Evolutionary conservation across 2,888 invertebrate genomes (phyloP), one percentile per base, ranked within the genome.

Genomic region (Lasioglossum malachurum): DNA sequence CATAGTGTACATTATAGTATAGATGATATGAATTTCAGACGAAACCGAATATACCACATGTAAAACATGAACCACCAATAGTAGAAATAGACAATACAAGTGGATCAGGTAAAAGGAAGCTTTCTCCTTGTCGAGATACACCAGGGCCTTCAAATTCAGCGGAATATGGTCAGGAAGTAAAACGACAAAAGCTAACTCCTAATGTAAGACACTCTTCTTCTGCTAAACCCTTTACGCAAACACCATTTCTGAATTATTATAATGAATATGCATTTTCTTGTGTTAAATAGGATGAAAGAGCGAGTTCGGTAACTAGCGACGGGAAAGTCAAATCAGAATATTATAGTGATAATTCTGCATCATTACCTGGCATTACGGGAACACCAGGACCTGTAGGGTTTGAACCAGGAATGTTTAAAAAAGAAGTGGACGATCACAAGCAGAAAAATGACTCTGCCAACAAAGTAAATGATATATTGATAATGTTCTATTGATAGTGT

Each of bases 361-460:
- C 98, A 0, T 95, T 98, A 77, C 98, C 98, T 2, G 98, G 98
- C 23, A 96, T 97, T 10, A 96, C 97, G 90, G 97, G 97, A 7
- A 96, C 96, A 1, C 96, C 96, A 10, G 98, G 98, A 0, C 98
- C 98, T 0, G 96, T 98, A 46, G 98, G 98, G 44, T 98, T 98
- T 94, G 98, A 98, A 92, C 97, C 98, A 0, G 98, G 98, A 80
- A 98, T 98, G 98, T 98, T 98, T 94, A 96, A 97, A 87, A 96
- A 96, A 87, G 96, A 97, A 77, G 89, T 92, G 5, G 96, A 96
- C 23, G 95, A 95, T 8, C 94, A 94, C 75, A 96, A 96, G 91
- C 96, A 96, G 16, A 97, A 97, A 87, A 95, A 96, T 71, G 97
- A 97, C 84, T 94, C 94, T 60, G 91, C 93, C 2, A 95, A 95